Evolutionary conservation across 2,888 invertebrate genomes (phyloP), one percentile per base, ranked within the genome.

Genomic region (Drosophila peninsularis): DNA sequence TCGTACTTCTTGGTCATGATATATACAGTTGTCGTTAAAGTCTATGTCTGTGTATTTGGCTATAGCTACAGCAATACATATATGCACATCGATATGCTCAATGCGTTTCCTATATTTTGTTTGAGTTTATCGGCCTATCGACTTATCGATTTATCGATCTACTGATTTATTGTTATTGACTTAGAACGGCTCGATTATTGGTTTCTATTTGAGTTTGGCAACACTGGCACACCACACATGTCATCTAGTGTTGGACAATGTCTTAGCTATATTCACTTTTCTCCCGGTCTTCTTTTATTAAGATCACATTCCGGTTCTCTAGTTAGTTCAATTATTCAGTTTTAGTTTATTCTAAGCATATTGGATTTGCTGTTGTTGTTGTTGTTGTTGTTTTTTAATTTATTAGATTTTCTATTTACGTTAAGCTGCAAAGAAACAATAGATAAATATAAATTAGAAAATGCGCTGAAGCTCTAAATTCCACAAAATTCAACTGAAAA

Each of bases 1-100:
- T 99, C 99, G 94, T 98, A 99, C 93, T 96, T 97, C 94, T 99
- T 99, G 91, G 99, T 99, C 98, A 98, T 98, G 75, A 80, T 64
- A 54, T 90, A 91, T 78, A 77, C 71, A 68, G 69, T 64, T 62
- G 52, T 63, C 36, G 62, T 71, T 62, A 53, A 41, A 39, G 45
- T 67, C 58, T 58, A 64, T 76, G 52, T 54, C 42, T 57, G 44
- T 62, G 19, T 75, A 17, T 63, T 52, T 57, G 37, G 68, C 60
- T 73, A 71, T 45, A 36, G 49, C 53, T 71, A 71, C 50, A 71
- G 71, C 71, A 65, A 50, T 50, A 55, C 71, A 71, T 71, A 63
- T 60, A 66, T 62, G 39, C 39, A 61, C 39, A 62, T 68, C 67
- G 41, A 66, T 41, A 47, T 66, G 41, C 19, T 39, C 9, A 32